Evolutionary conservation across 2,113 vertebrate species (phyloP).

Genomic region (Gnathonemus echidnorhynchus): DNA sequence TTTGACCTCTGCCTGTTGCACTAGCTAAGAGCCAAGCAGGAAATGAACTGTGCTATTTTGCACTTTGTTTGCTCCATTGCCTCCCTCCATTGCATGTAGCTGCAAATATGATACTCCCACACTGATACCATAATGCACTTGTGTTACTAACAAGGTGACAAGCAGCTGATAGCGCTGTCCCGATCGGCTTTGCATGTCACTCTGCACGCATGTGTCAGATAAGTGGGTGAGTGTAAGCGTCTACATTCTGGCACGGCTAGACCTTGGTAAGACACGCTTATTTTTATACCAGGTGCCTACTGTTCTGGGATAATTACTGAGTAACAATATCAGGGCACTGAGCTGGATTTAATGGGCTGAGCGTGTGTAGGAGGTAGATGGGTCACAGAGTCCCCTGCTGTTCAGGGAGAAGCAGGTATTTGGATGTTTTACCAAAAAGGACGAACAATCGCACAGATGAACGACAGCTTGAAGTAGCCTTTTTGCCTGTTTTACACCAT

Average conservation of each 20-base stretch:
- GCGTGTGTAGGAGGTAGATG: slow-evolving; percentile 4
- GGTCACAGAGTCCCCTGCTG: slow-evolving; percentile 14
- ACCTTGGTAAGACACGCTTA: neutral
- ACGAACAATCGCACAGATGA: neutral
- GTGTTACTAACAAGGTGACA: neutral
- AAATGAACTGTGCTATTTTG: neutral
- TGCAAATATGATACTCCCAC: neutral
- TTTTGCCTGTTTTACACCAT: neutral
- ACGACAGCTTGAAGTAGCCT: neutral
- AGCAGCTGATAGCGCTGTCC: neutral
- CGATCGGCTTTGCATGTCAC: neutral
- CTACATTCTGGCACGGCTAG: neutral
- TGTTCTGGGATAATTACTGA: slow-evolving; percentile 18
- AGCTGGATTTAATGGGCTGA: slow-evolving; percentile 17
- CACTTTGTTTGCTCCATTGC: neutral
- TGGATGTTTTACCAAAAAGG: neutral
- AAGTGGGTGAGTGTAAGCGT: neutral
- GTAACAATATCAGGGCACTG: slow-evolving; percentile 20
- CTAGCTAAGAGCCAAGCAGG: neutral
- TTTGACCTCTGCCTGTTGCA: neutral
- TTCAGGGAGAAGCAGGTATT: slow-evolving; percentile 3
- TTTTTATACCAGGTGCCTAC: slow-evolving; percentile 6
- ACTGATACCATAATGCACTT: neutral
- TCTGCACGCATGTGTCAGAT: neutral
- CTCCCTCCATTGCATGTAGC: neutral